phyloP scores from a whole-genome alignment of 2,888 invertebrate species.

The Mactromeris polynyma region DNA sequence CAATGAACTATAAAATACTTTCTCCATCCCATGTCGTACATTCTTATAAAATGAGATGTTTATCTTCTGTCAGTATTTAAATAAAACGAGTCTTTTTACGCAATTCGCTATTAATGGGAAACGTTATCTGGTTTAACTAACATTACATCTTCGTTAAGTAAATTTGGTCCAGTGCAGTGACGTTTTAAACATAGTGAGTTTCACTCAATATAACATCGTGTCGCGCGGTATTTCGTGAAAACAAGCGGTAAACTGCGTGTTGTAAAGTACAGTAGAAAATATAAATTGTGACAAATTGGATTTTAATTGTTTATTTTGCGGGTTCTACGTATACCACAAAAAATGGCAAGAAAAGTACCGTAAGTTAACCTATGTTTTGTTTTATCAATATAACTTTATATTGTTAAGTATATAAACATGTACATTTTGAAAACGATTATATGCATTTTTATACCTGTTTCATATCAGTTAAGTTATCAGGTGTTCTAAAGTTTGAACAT shows the following conservation, averaged over 20 bases:
- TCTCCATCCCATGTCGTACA: conserved; percentile 13
- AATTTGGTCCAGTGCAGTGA: not conserved
- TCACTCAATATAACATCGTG: not conserved
- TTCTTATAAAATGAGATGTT: conserved; percentile 20
- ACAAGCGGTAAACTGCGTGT: not conserved
- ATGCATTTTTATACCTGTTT: too few relatives aligned
- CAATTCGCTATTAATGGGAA: conserved; percentile 5
- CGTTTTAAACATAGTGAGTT: not conserved
- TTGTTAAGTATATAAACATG: too few relatives aligned
- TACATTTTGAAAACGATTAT: too few relatives aligned
- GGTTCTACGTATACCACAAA: not conserved
- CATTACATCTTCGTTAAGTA: conserved; percentile 9
- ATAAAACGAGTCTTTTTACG: conserved; percentile 19
- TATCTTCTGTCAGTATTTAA: conserved; percentile 24
- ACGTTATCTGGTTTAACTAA: not conserved
- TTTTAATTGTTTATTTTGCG: not conserved
- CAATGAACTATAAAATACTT: conserved; percentile 15
- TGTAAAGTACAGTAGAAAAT: not conserved
- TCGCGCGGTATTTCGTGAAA: not conserved
- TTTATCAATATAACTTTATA: not conserved
- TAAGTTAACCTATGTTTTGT: not conserved
- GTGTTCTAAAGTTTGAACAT: too few relatives aligned
- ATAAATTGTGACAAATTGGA: conserved; percentile 6
- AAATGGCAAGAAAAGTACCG: conserved; percentile 33
- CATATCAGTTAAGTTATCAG: too few relatives aligned